Evolutionary conservation across 2,797 vertebrate genomes (phyloP), one percentile per base, ranked within the genome.

Genomic region (Urophycis tenuis): DNA sequence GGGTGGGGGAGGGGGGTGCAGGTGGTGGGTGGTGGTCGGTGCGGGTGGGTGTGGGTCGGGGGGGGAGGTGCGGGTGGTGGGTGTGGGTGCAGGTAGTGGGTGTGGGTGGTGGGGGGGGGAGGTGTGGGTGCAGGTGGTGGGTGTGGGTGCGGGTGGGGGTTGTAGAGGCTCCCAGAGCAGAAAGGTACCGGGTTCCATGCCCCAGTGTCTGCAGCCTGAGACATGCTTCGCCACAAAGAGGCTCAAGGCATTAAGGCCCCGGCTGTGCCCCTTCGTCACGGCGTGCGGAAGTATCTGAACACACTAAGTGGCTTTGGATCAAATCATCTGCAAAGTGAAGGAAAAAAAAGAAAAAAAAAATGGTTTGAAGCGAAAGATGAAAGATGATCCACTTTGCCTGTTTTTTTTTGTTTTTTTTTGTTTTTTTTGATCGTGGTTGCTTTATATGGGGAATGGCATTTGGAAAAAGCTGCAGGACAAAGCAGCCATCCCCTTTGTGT

Each of bases 11-110:
- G 14, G 11, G 12, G 0, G 39, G 39, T 3, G 33, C 7, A 3
- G 39, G 49, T 6, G 49, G 19, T n/a, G n/a, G n/a, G n/a, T n/a
- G n/a, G n/a, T n/a, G n/a, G n/a, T n/a, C n/a, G n/a, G n/a, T n/a
- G n/a, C 75, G 95, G 97, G 98, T 98, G 77, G 91, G 95, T 94
- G 78, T 35, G 29, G 60, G 5, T 6, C 6, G 4, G 10, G 33
- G 11, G 39, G 14, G 11, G 12, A 0, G 39, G 39, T 3, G 33
- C 7, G 14, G 39, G 49, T 6, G 49, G 19, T n/a, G n/a, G n/a
- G n/a, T n/a, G n/a, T n/a, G n/a, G n/a, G n/a, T n/a, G n/a, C n/a
- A n/a, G n/a, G n/a, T n/a, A n/a, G n/a, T n/a, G n/a, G n/a, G n/a
- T n/a, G n/a, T n/a, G n/a, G n/a, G n/a, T n/a, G n/a, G n/a, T n/a